These are phyloP conservation scores for Drosophila nr. perissopoda DNA, from an alignment of 2,888 invertebrate species.

Conservation along the genomic window DNA sequence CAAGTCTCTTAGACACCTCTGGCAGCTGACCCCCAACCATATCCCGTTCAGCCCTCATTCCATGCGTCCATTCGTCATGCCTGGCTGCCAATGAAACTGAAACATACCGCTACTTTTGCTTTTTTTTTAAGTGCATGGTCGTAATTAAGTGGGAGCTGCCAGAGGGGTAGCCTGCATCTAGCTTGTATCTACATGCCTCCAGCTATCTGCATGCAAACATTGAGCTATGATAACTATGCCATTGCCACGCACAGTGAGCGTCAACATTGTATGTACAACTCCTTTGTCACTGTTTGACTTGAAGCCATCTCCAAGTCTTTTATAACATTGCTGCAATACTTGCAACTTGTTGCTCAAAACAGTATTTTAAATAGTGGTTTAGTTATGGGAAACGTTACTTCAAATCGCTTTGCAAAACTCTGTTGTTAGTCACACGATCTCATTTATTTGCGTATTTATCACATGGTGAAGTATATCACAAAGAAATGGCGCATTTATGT, in stretches of 20 bases:
- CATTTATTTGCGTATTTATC: constrained; percentile 1
- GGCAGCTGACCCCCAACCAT: constrained; percentile 22
- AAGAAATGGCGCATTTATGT: not conserved
- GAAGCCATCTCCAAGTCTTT: constrained; percentile 26
- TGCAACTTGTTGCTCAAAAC: constrained; percentile 15
- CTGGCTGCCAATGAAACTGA: constrained; percentile 68
- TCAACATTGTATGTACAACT: constrained; percentile 45
- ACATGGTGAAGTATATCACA: not conserved
- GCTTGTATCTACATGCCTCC: constrained; percentile 28
- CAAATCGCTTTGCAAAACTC: constrained; percentile 7
- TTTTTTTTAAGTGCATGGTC: constrained; percentile 58
- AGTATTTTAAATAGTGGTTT: constrained; percentile 9
- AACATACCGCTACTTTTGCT: constrained; percentile 78
- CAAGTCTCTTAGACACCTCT: constrained; percentile 7
- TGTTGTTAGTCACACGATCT: constrained; percentile 13
- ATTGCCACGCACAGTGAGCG: constrained; percentile 71
- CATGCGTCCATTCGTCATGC: constrained; percentile 33
- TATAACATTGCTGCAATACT: constrained; percentile 35
- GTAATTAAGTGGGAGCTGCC: constrained; percentile 60
- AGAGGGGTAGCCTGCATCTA: constrained; percentile 27
- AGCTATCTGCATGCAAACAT: constrained; percentile 10
- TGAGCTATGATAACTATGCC: constrained; percentile 53
- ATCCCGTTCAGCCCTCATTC: constrained; percentile 5
- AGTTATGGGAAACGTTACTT: constrained; percentile 12
- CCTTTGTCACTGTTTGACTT: constrained; percentile 28